Evolutionary conservation across 2,888 invertebrate species (phyloP), one percentile per base, ranked within the genome.

Genomic region (Chydorus sphaericus): DNA sequence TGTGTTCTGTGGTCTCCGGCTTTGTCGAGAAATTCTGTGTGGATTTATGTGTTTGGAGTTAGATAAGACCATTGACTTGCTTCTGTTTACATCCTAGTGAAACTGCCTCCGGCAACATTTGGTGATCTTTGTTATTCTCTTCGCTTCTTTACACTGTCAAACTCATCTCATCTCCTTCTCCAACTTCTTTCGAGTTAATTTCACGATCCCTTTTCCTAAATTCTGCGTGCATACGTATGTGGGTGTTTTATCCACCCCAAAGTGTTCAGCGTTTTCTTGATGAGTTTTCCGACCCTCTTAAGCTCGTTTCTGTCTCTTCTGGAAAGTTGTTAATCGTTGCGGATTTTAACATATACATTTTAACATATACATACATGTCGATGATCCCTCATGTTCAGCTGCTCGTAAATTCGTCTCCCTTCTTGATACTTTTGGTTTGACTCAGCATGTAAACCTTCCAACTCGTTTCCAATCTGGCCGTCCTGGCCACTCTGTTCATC

Each of bases 401-500:
- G 39, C 39, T 2, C 20, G 39, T 39, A 39, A 39, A 20, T 39
- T 39, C 20, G 18, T 39, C 39, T 20, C 39, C 3, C 39, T 39
- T 39, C 39, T 39, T 39, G 39, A 39, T 20, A 20, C 39, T 39
- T 39, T 39, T 39, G 39, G 39, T 20, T 20, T 39, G 18, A 20
- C 39, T 10, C 39, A 39, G 20, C 39, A 39, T n/a, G n/a, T n/a
- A n/a, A n/a, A n/a, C n/a, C 39, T 20, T 39, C 39, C 39, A 20
- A 39, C 18, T 16, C 39, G 20, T 39, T 20, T 20, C 39, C 20
- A 16, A 39, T 39, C 39, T 39, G 16, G 39, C n/a, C n/a, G n/a
- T n/a, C n/a, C 16, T 39, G 39, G 39, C 39, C 39, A 39, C 39
- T 20, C 39, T 39, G 18, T 39, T 20, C 18, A 39, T 39, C 56